Conservation (phyloP, 2,888 invertebrate species). For the Nesidiocoris tenuis region DNA sequence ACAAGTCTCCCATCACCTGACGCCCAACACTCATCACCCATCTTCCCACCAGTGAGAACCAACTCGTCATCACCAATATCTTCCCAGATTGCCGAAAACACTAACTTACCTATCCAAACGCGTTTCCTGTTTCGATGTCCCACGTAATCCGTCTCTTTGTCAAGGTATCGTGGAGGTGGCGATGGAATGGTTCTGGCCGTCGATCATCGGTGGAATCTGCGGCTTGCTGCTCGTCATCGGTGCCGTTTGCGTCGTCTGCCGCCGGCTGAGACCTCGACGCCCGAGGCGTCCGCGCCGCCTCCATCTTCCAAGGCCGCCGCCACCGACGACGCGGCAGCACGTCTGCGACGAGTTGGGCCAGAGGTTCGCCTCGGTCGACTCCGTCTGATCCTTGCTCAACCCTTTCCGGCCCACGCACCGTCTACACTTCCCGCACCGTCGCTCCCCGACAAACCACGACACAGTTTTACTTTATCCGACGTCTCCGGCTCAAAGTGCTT, state of each 20-base stretch:
- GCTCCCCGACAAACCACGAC: constrained; percentile 35
- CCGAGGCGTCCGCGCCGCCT: constrained; percentile 54
- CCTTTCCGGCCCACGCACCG: constrained; percentile 37
- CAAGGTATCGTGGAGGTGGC: constrained; percentile 59
- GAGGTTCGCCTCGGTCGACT: constrained; percentile 61
- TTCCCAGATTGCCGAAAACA: too few relatives aligned
- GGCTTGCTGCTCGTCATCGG: constrained; percentile 57
- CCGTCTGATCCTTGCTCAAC: constrained; percentile 59
- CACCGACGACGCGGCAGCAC: constrained; percentile 53
- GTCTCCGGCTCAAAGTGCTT: constrained; percentile 42
- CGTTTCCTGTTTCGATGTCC: too few relatives aligned
- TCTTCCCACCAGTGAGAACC: too few relatives aligned
- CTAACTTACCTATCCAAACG: too few relatives aligned
- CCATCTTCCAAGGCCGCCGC: constrained; percentile 53
- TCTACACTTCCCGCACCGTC: constrained; percentile 39
- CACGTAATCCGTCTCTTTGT: too few relatives aligned
- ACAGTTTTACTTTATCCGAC: constrained; percentile 40
- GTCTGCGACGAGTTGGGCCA: constrained; percentile 62
- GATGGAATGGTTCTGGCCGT: constrained; percentile 63
- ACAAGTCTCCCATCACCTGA: too few relatives aligned
- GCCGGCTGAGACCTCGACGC: constrained; percentile 54
- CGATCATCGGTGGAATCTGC: constrained; percentile 57
- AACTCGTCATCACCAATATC: too few relatives aligned
- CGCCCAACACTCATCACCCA: too few relatives aligned
- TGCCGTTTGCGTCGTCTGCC: constrained; percentile 61